phyloP scores from a whole-genome alignment of 2,113 vertebrate species.

The Macroglossus sobrinus region DNA sequence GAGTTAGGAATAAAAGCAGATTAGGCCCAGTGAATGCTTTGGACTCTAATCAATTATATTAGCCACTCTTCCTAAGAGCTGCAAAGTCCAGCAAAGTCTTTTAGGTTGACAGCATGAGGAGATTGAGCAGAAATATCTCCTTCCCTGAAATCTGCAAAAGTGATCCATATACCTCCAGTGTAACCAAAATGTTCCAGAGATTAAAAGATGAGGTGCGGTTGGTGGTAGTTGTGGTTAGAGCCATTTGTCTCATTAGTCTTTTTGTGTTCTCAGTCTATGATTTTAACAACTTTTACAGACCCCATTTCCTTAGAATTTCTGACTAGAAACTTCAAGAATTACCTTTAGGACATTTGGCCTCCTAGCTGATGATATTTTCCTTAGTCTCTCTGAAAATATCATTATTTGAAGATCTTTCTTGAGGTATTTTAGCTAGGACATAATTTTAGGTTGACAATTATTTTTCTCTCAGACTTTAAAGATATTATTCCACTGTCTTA shows the following conservation, averaged over 20 bases:
- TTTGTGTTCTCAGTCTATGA: not conserved
- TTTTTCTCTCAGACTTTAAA: not conserved
- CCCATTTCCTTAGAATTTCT: not conserved
- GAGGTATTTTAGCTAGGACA: not conserved
- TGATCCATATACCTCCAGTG: not conserved
- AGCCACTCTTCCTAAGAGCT: not conserved
- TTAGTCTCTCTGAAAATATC: not conserved
- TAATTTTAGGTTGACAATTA: conserved; percentile 3
- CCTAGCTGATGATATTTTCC: not conserved
- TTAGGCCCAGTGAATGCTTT: not conserved
- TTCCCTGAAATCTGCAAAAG: not conserved
- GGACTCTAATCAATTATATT: not conserved
- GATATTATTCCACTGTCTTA: not conserved
- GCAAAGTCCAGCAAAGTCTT: not conserved
- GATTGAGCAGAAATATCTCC: not conserved
- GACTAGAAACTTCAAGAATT: not conserved
- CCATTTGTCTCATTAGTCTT: not conserved
- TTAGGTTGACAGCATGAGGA: not conserved
- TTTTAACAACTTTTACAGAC: not conserved
- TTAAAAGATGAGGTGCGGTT: not conserved
- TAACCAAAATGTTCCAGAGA: not conserved
- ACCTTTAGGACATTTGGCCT: not conserved
- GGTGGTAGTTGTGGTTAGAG: not conserved
- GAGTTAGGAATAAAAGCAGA: not conserved
- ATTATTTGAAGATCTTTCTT: not conserved